These are phyloP conservation scores for Oscheius sp. DNA, from an alignment of 1,140 invertebrate species.

Conservation along the genomic window DNA sequence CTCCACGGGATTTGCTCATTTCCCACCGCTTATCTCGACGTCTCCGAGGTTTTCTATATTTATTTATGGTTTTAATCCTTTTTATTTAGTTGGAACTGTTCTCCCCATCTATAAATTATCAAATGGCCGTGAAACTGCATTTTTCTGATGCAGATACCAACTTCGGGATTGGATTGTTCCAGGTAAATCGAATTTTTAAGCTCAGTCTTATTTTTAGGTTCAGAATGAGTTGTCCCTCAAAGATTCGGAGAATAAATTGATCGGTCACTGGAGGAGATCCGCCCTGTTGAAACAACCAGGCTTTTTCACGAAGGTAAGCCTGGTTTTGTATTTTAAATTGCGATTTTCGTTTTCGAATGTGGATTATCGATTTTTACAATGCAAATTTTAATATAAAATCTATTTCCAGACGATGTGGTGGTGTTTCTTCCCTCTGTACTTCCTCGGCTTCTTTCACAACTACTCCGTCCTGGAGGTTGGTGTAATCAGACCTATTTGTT, in stretches of 20 bases:
- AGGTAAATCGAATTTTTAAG: background rate
- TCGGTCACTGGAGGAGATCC: constrained; percentile 7
- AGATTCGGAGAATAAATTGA: background rate
- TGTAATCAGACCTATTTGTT: background rate
- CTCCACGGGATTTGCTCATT: constrained; percentile 32
- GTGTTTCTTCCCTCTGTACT: constrained; percentile 17
- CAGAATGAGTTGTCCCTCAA: constrained; percentile 15
- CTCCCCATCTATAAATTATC: constrained; percentile 11
- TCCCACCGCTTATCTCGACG: constrained; percentile 20
- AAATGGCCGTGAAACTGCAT: constrained; percentile 13
- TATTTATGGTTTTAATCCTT: background rate
- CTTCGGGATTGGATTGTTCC: constrained; percentile 10
- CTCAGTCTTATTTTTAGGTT: background rate
- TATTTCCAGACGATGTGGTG: constrained; percentile 7
- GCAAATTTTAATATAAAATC: background rate
- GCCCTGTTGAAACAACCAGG: constrained; percentile 23
- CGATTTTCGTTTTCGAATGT: background rate
- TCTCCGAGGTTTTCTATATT: constrained; percentile 6
- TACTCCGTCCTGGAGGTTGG: background rate
- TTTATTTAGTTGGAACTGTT: constrained; percentile 10
- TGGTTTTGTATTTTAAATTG: background rate
- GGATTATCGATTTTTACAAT: background rate
- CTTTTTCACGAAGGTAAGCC: constrained; percentile 9
- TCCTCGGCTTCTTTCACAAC: constrained; percentile 27
- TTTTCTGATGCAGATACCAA: constrained; percentile 16